Evolutionary conservation across 1,140 invertebrate genomes (phyloP), one percentile per base, ranked within the genome.

Genomic region (Saccostrea echinata): DNA sequence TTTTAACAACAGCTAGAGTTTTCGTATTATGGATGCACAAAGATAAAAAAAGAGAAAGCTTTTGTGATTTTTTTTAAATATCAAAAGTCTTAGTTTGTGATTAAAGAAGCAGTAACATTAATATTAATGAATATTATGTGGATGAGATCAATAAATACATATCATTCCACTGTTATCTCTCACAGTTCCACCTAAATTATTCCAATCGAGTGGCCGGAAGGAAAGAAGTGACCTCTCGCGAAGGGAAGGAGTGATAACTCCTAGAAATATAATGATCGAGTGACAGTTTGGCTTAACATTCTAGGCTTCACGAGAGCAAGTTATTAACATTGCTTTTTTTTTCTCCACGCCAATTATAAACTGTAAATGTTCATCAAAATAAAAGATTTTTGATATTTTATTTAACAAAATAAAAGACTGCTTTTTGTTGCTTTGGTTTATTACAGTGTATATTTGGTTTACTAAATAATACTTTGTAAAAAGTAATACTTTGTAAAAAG

Each of bases 231-330:
- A 24, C 57, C 30, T 71, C 68, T 84, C 81, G n/a, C 85, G 57
- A 1, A 84, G 83, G 16, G 84, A 85, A 51, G 84, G 84, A 8
- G 68, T 68, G n/a, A 21, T 85, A 18, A 85, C 84, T 24, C 84
- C 84, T 12, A 85, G 84, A 68, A 85, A 85, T 27, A 85, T 85
- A 4, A 61, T 68, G 27, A 68, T 85, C 33, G 57, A 85, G 57
- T 85, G 68, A 76, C 11, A 33, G 11, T 12, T 30, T 33, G 11
- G 0, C 53, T 30, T 76, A 30, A 13, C 9, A 12, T 30, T 30
- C 12, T 27, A 76, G 68, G 16, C 16, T 18, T 76, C 12, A 18
- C 21, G 57, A 64, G 57, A n/a, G 21, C 21, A 21, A 64, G 57
- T 64, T 24, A 64, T 1, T n/a, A 21, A 21, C 8, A 64, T 64